Base-by-base conservation (phyloP, 1,140 invertebrate species). In the Lasioglossum baleicum region DNA sequence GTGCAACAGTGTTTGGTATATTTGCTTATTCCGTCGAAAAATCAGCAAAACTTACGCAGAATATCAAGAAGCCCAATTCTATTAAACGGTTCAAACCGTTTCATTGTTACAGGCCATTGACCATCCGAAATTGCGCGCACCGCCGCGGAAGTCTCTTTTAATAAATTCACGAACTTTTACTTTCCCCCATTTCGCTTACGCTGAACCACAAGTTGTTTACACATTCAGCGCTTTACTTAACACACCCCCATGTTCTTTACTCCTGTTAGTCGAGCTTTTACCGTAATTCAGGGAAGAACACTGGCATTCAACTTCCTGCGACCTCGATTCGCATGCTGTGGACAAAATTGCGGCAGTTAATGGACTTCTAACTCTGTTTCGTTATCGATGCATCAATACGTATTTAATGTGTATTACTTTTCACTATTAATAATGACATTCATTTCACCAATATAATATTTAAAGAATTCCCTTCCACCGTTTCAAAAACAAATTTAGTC, bases 201-300 rank as follows among this genome's bases (percentile, higher is more conserved):
- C 26, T 51, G 42, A 6, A 7, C 40, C 42, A 48, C 22, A 15
- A 44, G 76, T 75, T 40, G 60, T 80, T 71, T 71, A 72, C 75
- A 53, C 58, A 42, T 51, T 17, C n/a, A 40, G 22, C n/a, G 70
- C 51, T 48, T 71, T 20, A 42, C 40, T 73, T 51, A 64, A 71
- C 58, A 53, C 80, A 65, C 15, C 67, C 58, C 63, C 31, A 61
- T n/a, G n/a, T 15, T 75, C 44, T 61, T 76, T 60, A 35, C 0
- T 40, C 56, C 22, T 77, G 67, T 86, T 87, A 86, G 60, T 26
- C 40, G 68, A 75, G 83, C 85, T 86, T 86, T 86, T 78, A 85
- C 31, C 63, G 68, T 83, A 83, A 85, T 77, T 75, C 74, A 61
- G 31, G 35, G 13, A 15, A 51, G 61, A 72, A 83, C 40, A 58